Conservation (phyloP, 2,113 vertebrate genomes). For the Callopanchax toddi region DNA sequence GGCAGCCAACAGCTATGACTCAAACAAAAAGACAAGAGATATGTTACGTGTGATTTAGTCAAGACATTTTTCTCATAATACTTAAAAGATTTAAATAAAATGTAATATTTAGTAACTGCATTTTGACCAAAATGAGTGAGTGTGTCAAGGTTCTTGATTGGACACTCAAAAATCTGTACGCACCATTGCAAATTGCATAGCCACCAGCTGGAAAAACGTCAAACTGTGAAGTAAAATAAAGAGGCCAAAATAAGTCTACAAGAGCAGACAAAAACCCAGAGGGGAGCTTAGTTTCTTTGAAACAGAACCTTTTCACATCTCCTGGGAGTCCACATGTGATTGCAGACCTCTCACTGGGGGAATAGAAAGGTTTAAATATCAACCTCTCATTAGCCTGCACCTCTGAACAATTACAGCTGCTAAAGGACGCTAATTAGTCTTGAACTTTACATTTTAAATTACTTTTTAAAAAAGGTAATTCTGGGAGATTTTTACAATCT, state of each 20-base stretch:
- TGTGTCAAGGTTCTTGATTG: constrained; percentile 3
- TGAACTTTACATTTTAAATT: constrained; percentile 41
- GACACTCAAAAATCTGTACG: constrained; percentile 19
- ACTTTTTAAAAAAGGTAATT: constrained; percentile 1
- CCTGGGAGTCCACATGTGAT: constrained; percentile 33
- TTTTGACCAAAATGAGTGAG: neutral
- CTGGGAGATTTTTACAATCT: neutral
- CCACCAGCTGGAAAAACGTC: constrained; percentile 14
- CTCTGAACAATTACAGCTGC: constrained; percentile 17
- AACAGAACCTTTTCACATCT: constrained; percentile 44
- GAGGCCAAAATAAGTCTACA: constrained; percentile 54
- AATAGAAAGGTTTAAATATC: constrained; percentile 38
- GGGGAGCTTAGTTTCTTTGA: constrained; percentile 47
- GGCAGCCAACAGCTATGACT: constrained; percentile 32
- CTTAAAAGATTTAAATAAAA: no score
- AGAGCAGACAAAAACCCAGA: constrained; percentile 45
- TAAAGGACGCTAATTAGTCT: constrained; percentile 43
- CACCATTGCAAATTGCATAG: constrained; percentile 19
- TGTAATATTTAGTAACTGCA: neutral
- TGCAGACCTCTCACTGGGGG: constrained; percentile 37
- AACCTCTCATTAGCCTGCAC: constrained; percentile 23
- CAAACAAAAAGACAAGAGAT: constrained; percentile 6
- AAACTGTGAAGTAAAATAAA: constrained; percentile 20
- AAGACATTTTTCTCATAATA: neutral
- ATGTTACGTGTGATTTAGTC: neutral